Conservation (phyloP, 2,797 vertebrate genomes). For the Onychomys leucogaster region DNA sequence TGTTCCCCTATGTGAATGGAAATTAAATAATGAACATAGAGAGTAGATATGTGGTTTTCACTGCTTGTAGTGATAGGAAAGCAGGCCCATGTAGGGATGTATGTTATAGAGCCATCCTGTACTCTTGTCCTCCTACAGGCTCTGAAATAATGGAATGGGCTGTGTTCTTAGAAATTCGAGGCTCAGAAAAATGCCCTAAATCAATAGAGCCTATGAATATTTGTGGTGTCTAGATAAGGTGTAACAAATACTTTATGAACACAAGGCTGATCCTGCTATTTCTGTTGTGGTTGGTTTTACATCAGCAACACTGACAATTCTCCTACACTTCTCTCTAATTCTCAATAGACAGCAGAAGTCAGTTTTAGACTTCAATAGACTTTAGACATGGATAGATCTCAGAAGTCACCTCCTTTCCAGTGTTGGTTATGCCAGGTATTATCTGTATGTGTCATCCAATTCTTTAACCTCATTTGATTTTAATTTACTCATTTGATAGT, state of each 20-base stretch:
- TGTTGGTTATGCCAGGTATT: background rate
- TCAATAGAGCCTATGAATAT: background rate
- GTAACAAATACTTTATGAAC: background rate
- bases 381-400: background rate
- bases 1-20: constrained; percentile 11
- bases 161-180: background rate
- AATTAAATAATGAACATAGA: constrained; percentile 45
- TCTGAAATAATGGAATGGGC: background rate
- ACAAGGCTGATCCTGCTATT: background rate
- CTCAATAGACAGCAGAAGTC: background rate
- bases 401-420: background rate
- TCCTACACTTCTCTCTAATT: constrained; percentile 3
- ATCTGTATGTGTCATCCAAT: background rate
- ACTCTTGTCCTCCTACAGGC: background rate
- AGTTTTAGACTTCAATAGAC: no score
- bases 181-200: background rate
- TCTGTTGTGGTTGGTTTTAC: background rate
- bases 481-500: constrained; percentile 41
- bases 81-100: background rate
- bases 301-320: background rate
- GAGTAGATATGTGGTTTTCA: constrained; percentile 3
- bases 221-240: background rate
- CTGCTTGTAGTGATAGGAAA: constrained; percentile 16
- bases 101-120: background rate
- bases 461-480: constrained; percentile 4